Base-by-base conservation (phyloP, 1,140 invertebrate species). In the Papilio aristodemus region DNA sequence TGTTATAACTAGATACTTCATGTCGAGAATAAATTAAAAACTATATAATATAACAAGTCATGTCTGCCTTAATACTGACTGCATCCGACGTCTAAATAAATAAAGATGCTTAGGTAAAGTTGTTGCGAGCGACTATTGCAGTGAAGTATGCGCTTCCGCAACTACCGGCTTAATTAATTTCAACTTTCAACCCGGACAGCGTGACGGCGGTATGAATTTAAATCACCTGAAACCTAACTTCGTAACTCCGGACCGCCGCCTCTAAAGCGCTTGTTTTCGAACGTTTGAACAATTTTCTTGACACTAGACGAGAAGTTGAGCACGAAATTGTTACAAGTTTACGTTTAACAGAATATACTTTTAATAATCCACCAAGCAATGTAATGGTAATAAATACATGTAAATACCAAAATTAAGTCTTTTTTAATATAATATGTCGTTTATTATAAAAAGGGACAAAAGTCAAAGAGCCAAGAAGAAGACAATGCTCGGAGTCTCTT, bases 161-260 rank as follows among this genome's bases (percentile, higher is more conserved):
- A 72, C 71, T 37, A 69, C 46, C 68, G 63, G 70, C 67, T 72
- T 71, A 78, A 76, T 78, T 78, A 73, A 71, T 74, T 78, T 72
- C 54, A 78, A 78, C 74, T 78, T 74, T 70, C 41, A 70, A 70
- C 50, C 67, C 50, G 63, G 69, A 72, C 68, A 70, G 43, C 68
- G 62, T 69, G 62, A 70, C 71, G 68, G 63, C 63, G 68, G 71
- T 68, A 74, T 76, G 72, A 73, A 71, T 73, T 75, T 78, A 69
- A 75, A 70, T 75, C 71, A 75, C 70, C 71, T 70, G 69, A 71
- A 68, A 64, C 71, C 59, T 70, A 69, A 75, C 74, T 72, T 67
- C 50, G 41, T 38, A 70, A 17, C 63, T 66, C 8, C 25, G 19
- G 4, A 8, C 7, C n/a, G 14, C n/a, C 41, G 39, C 22, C n/a